phyloP scores from a whole-genome alignment of 2,888 invertebrate species.

The Rhyacophila evoluta region DNA sequence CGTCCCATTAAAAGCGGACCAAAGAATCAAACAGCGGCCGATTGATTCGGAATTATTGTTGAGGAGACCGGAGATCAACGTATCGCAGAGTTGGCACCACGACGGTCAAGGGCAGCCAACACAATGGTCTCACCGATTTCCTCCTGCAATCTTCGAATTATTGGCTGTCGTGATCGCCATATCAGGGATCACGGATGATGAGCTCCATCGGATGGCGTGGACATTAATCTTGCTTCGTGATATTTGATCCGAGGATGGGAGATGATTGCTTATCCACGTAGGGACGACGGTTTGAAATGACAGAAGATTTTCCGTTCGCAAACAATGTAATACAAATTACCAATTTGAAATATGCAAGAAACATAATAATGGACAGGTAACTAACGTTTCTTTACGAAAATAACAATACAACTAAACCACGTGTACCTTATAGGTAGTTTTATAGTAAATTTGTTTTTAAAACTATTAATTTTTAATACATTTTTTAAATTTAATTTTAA shows the following conservation, averaged over 20 bases:
- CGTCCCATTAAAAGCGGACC: constrained; percentile 17
- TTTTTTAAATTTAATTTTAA: too few species aligned
- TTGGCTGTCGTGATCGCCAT: constrained; percentile 9
- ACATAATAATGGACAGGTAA: too few species aligned
- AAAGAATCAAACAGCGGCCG: background rate
- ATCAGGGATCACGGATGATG: constrained; percentile 17
- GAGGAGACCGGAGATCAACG: background rate
- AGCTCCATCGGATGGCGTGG: background rate
- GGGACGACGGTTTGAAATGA: background rate
- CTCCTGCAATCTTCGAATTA: constrained; percentile 16
- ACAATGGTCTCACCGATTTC: constrained; percentile 4
- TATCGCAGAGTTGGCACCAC: background rate
- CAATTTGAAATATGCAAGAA: too few species aligned
- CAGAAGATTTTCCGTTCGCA: too few species aligned
- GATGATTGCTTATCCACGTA: background rate
- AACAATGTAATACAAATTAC: too few species aligned
- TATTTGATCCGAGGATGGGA: background rate
- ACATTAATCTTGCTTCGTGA: constrained; percentile 1
- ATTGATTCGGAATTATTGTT: background rate
- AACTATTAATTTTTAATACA: too few species aligned
- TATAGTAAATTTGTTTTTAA: too few species aligned
- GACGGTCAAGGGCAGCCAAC: constrained; percentile 1
- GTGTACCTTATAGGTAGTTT: too few species aligned
- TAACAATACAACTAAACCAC: too few species aligned
- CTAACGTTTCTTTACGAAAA: too few species aligned